Percentiles rank a stretch among this genome's conserved stretches.
Conservation (phyloP, 2,113 vertebrate species). For the Austrofundulus limnaeus region DNA sequence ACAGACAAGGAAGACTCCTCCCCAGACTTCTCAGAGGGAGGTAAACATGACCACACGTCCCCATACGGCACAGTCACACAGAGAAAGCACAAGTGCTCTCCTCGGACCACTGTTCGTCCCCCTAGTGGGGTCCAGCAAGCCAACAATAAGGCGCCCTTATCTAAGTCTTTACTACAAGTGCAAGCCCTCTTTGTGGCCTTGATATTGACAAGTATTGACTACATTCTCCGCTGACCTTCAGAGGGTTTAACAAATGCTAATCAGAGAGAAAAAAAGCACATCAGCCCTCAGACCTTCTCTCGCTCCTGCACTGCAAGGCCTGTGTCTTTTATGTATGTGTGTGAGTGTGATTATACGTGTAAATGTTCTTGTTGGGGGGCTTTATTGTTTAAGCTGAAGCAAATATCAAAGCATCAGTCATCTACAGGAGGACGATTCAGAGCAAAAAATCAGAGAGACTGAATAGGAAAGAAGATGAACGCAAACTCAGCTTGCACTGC, state of each 20-base stretch:
- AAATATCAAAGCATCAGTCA: constrained; percentile 66
- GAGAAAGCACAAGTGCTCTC: constrained; percentile 92
- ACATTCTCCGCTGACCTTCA: constrained; percentile 85
- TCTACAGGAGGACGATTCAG: constrained; percentile 56
- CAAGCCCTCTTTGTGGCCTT: constrained; percentile 79
- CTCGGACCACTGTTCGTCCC: constrained; percentile 87
- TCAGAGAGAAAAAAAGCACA: constrained; percentile 44
- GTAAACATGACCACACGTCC: constrained; percentile 80
- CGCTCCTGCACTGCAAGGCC: constrained; percentile 77
- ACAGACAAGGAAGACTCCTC: constrained; percentile 83
- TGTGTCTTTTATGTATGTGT: constrained; percentile 70
- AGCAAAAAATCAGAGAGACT: constrained; percentile 39
- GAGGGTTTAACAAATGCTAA: constrained; percentile 77
- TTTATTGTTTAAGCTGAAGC: constrained; percentile 73
- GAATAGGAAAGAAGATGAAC: constrained; percentile 35
- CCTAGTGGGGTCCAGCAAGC: constrained; percentile 96
- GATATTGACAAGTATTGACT: constrained; percentile 75
- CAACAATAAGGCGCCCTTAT: constrained; percentile 74
- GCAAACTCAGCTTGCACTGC: constrained; percentile 77
- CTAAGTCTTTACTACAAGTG: constrained; percentile 57
- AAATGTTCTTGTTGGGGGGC: constrained; percentile 73
- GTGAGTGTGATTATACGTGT: constrained; percentile 69
- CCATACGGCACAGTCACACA: constrained; percentile 81
- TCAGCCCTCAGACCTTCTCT: constrained; percentile 74
- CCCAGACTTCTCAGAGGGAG: constrained; percentile 77